Evolutionary conservation across 2,113 vertebrate genomes (phyloP), one percentile per base, ranked within the genome.

Genomic region (Hucho hucho): DNA sequence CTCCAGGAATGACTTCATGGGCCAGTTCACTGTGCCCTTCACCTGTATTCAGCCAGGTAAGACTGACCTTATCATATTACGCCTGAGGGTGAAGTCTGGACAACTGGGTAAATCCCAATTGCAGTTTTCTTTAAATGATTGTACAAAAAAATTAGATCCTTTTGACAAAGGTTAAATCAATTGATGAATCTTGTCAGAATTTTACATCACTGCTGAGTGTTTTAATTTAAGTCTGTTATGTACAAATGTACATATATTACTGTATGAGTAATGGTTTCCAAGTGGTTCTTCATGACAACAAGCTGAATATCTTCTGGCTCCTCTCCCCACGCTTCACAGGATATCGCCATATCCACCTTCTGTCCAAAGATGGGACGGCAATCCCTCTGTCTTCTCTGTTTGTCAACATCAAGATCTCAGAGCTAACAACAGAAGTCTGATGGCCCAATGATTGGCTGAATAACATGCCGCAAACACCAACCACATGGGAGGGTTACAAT

Each of bases 271-370:
- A 43, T 43, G 37, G 37, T 61, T 22, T 22, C 2, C 13, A 61
- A 61, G 18, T 22, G 58, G n/a, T 61, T 16, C 2, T 43, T n/a
- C n/a, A 24, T 61, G 58, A 61, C 20, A 59, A 9, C 16, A 22
- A 61, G 6, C 20, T 22, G n/a, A 4, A 46, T 18, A 64, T 46
- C 59, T 58, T 47, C 28, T 65, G 49, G 3, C 49, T 3, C 37
- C 46, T 7, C 29, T 71, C 5, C 53, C 1, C 68, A 22, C 26
- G 43, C 32, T 70, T 69, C 70, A 11, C 88, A 99, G 98, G 98
- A 12, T 99, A 97, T 80, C 96, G 97, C 74, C 98, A 99, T 80
- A 93, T 99, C 72, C 94, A 97, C 74, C 92, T 99, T 64, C 94
- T 99, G 66, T 98, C 97, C 53, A 97, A 89, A 88, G 98, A 99